phyloP scores from a whole-genome alignment of 2,888 invertebrate species.

The Tetragonisca angustula region DNA sequence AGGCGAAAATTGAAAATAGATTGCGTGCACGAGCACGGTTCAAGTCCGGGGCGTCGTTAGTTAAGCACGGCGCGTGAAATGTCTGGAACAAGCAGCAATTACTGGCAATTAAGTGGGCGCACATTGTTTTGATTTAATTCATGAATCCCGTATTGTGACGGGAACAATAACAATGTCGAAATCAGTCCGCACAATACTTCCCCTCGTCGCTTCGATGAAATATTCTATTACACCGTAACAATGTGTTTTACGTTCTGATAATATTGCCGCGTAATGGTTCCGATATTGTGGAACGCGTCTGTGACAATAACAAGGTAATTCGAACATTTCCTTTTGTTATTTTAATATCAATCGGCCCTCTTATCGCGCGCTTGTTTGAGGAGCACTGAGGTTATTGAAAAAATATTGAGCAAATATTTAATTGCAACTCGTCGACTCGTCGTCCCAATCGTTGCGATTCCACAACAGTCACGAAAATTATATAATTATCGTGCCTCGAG shows the following conservation, averaged over 20 bases:
- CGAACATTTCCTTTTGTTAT: background rate
- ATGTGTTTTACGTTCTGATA: background rate
- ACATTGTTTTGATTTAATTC: conserved; percentile 46
- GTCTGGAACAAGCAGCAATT: conserved; percentile 36
- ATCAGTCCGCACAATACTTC: conserved; percentile 11
- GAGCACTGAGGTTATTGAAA: background rate
- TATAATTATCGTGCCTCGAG: background rate
- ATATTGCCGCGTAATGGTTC: background rate
- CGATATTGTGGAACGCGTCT: too few relatives aligned
- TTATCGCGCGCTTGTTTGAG: too few relatives aligned
- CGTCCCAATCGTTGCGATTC: background rate
- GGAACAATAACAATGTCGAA: conserved; percentile 39
- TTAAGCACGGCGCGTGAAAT: conserved; percentile 18
- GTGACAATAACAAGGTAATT: too few relatives aligned
- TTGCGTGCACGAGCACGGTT: background rate
- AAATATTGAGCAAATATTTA: background rate
- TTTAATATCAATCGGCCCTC: too few relatives aligned
- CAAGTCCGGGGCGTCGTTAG: background rate
- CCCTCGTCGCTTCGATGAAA: background rate
- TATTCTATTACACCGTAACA: conserved; percentile 1
- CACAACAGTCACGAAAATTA: background rate
- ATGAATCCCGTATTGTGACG: conserved; percentile 4
- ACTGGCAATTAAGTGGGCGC: conserved; percentile 36
- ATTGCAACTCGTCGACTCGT: background rate
- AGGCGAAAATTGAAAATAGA: conserved; percentile 9